Evolutionary conservation across 1,140 invertebrate species (phyloP), one percentile per base, ranked within the genome.

Genomic region (Drosophila bocqueti): DNA sequence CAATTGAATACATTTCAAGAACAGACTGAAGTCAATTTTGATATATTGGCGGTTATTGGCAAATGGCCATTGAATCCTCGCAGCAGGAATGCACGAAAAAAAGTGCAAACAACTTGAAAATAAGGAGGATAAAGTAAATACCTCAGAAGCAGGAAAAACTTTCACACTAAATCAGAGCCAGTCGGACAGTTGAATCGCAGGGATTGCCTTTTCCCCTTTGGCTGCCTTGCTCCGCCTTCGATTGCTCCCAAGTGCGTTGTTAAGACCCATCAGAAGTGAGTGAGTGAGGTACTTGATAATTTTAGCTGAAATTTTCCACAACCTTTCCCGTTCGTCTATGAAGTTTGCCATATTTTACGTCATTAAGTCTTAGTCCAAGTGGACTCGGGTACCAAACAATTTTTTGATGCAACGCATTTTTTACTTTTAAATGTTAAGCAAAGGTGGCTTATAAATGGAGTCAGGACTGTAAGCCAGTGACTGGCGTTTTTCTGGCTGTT

Each of bases 41-140:
- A 91, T 89, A 85, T 90, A 89, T 89, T 90, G 79, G 89, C 54
- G 74, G 81, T 73, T 90, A 89, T 89, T 90, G 84, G 85, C 82
- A 79, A 84, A 90, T 58, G 49, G 58, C 84, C 84, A 69, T 38
- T 50, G 81, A 64, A 46, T 50, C 46, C 54, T 38, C 62, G 34
- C 76, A 78, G 58, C 61, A 40, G 74, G 74, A 42, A 60, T 46
- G 34, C 36, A 29, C 18, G 11, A 10, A 29, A 71, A 21, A 21
- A 43, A 40, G 63, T 26, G 65, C 63, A 54, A 45, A 59, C 43
- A 42, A 40, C 31, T 71, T 54, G 55, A 50, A 47, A 43, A 16
- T 45, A 38, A 16, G n/a, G 34, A 55, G 64, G 54, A 38, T 60
- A 60, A 67, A 71, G 76, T 79, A 79, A 79, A 79, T 78, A 78